Conservation (phyloP, 2,113 vertebrate genomes). For the Mesembrinibis cayennensis region DNA sequence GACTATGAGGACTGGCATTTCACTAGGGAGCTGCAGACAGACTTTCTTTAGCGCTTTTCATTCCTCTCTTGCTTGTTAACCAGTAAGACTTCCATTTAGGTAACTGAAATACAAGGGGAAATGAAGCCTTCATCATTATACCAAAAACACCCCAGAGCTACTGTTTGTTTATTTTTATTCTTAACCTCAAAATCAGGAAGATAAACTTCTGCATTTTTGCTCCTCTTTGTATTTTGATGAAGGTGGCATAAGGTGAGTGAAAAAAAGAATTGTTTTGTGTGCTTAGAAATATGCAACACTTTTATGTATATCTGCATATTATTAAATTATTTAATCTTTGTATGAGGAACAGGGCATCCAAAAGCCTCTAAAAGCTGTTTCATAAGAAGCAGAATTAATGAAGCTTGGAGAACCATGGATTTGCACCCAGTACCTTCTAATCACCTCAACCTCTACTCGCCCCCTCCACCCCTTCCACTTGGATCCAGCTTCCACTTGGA, state of each 20-base stretch:
- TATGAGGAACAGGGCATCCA: neutral
- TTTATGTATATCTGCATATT: neutral
- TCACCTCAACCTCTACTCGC: neutral
- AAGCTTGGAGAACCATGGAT: neutral
- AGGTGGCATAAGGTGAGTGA: neutral
- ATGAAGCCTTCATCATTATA: neutral
- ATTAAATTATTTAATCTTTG: neutral
- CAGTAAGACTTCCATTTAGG: neutral
- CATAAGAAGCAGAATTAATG: neutral
- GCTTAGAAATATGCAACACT: neutral
- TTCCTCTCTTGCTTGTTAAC: neutral
- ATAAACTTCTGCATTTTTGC: neutral
- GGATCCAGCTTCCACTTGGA: neutral
- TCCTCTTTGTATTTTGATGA: neutral
- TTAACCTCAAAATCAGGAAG: neutral
- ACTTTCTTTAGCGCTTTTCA: neutral
- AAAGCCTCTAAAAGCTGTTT: neutral
- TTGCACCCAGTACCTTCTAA: neutral
- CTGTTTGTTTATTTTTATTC: neutral
- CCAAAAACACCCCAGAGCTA: neutral
- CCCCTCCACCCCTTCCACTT: neutral
- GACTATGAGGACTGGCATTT: neutral
- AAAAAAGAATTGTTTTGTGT: neutral
- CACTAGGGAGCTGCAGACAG: neutral
- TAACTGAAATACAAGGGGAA: neutral